Conservation (phyloP, 2,888 invertebrate species). For the Timema podura region DNA sequence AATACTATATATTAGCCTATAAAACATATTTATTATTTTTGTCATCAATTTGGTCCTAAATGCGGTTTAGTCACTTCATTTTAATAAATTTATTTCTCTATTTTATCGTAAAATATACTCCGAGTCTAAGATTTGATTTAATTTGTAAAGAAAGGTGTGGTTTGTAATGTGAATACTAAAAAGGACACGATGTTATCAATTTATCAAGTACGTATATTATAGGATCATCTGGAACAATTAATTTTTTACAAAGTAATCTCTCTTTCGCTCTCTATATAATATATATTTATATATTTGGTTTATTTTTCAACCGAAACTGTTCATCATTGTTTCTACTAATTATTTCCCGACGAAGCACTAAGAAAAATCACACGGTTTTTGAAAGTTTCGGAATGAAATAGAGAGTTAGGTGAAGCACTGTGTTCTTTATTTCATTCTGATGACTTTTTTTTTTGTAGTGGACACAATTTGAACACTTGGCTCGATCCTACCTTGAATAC, state of each 20-base stretch:
- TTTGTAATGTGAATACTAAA: conserved; percentile 22
- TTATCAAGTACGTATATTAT: conserved; percentile 27
- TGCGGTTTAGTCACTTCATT: not conserved
- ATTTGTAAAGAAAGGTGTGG: conserved; percentile 25
- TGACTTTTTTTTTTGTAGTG: conserved; percentile 13
- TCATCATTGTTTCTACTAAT: conserved; percentile 15
- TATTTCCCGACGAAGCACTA: conserved; percentile 23
- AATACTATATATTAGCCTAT: not conserved
- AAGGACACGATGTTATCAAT: conserved; percentile 23
- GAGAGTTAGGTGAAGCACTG: conserved; percentile 8
- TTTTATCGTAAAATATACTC: conserved; percentile 27
- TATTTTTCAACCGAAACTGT: conserved; percentile 3
- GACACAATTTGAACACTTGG: conserved; percentile 20
- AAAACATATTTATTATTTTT: conserved; percentile 2
- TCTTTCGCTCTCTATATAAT: no score
- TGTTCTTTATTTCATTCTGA: conserved; percentile 19
- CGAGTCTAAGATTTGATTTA: conserved; percentile 21
- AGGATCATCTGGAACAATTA: conserved; percentile 11
- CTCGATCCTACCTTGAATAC: conserved; percentile 26
- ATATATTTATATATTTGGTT: not conserved
- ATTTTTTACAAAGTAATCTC: conserved; percentile 8
- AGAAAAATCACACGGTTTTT: conserved; percentile 21
- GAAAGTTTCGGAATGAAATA: conserved; percentile 25
- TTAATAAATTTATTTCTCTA: conserved; percentile 18
- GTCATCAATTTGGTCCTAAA: not conserved